A percentile compares a stretch with the other conserved stretches of the same genome.
Conservation (phyloP, 1,140 invertebrate species). For the Ooceraea biroi region DNA sequence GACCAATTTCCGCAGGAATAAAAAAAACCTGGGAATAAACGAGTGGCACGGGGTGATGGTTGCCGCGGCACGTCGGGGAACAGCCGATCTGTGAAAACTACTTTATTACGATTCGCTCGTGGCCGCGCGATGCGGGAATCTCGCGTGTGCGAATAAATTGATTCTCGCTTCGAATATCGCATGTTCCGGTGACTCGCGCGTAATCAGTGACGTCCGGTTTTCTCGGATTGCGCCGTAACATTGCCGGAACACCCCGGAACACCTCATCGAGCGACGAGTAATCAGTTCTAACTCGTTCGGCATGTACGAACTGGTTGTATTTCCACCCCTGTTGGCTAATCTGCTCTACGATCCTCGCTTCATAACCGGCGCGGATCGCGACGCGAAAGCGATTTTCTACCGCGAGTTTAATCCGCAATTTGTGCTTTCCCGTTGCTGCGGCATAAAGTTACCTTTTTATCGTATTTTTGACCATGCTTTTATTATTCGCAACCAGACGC, state of each 20-base stretch:
- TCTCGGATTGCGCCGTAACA: conserved; percentile 10
- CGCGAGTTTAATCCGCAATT: conserved; percentile 45
- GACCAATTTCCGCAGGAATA: neutral
- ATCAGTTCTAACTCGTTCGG: conserved; percentile 66
- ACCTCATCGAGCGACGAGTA: conserved; percentile 63
- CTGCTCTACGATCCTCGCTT: conserved; percentile 24
- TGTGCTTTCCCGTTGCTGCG: conserved; percentile 24
- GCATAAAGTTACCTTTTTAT: conserved; percentile 37
- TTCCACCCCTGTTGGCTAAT: conserved; percentile 56
- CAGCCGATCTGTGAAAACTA: conserved; percentile 13
- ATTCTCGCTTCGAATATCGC: conserved; percentile 18
- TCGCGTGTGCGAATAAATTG: conserved; percentile 11
- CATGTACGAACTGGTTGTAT: conserved; percentile 31
- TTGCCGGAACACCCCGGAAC: neutral
- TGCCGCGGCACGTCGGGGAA: neutral
- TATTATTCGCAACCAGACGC: conserved; percentile 45
- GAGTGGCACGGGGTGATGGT: conserved; percentile 4
- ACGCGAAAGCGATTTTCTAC: conserved; percentile 47
- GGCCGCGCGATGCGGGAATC: neutral
- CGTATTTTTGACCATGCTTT: conserved; percentile 25
- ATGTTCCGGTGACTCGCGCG: neutral
- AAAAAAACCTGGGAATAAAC: neutral
- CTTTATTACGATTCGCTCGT: conserved; percentile 22
- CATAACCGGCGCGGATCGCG: conserved; percentile 21
- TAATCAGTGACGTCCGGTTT: neutral